Conservation (phyloP, 2,888 invertebrate species). For the Lamellibrachia columna region DNA sequence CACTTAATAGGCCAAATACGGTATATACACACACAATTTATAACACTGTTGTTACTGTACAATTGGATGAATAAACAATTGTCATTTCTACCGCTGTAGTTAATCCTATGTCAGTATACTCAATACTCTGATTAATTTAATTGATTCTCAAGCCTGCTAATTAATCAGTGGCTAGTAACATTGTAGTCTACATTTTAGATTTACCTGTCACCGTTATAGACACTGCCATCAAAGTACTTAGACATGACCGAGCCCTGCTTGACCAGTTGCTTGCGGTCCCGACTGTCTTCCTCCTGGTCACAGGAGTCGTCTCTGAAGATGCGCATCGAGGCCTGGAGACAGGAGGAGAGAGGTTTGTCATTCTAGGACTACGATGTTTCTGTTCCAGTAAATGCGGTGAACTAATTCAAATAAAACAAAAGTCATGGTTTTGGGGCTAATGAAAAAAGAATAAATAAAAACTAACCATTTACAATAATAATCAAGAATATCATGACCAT, state of each 20-base stretch:
- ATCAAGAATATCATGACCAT: no score
- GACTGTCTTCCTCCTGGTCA: conserved; percentile 18
- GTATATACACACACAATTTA: no score
- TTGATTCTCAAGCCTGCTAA: neutral
- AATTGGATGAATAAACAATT: neutral
- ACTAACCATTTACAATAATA: no score
- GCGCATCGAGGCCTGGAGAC: neutral
- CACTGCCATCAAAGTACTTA: conserved; percentile 44
- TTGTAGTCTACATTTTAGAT: neutral
- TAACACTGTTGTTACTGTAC: no score
- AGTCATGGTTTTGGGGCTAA: no score
- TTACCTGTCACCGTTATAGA: neutral
- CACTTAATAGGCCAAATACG: no score
- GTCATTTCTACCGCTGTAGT: neutral
- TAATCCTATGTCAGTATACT: neutral
- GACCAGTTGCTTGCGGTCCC: conserved; percentile 27
- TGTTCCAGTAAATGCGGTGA: neutral
- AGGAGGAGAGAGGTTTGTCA: neutral
- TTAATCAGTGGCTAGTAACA: neutral
- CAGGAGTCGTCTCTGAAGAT: neutral
- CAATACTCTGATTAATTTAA: no score
- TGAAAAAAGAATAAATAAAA: no score
- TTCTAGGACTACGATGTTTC: neutral
- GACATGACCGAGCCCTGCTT: conserved; percentile 49
- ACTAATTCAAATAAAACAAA: no score